Conservation (phyloP, 2,888 invertebrate species). For the Epsilonema sp. region DNA sequence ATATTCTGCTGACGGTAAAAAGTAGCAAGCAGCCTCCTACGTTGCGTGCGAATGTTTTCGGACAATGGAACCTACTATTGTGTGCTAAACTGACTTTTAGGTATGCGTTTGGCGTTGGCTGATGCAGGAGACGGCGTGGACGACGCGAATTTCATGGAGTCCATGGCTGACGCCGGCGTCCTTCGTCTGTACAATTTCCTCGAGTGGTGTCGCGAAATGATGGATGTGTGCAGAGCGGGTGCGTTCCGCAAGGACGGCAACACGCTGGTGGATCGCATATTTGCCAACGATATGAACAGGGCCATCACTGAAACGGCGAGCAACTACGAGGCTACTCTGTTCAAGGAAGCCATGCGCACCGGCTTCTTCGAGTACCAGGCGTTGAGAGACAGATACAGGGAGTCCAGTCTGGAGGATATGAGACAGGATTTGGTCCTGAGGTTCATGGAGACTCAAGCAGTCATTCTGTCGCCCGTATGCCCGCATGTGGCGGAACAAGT, state of each 20-base stretch:
- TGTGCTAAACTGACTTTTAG: too few relatives aligned
- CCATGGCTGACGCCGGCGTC: conserved; percentile 72
- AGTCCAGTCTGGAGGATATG: conserved; percentile 51
- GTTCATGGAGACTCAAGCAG: conserved; percentile 69
- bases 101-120: conserved; percentile 73
- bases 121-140: conserved; percentile 94
- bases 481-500: conserved; percentile 91
- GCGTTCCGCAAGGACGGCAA: conserved; percentile 23
- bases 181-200: conserved; percentile 76
- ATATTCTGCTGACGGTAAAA: conserved; percentile 96
- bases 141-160: conserved; percentile 94
- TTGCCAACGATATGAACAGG: conserved; percentile 63
- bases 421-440: conserved; percentile 52
- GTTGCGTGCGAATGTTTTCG: too few relatives aligned
- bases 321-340: conserved; percentile 64
- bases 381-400: conserved; percentile 76
- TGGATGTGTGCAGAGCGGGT: too few relatives aligned
- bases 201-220: too few relatives aligned
- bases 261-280: conserved; percentile 33
- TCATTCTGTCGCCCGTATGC: conserved; percentile 78
- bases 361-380: conserved; percentile 91
- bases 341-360: conserved; percentile 74
- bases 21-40: too few relatives aligned
- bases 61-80: too few relatives aligned
- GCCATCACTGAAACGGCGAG: conserved; percentile 63